Percentiles rank a stretch among this genome's conserved stretches.
phyloP scores from a whole-genome alignment of 2,113 vertebrate species.

The Ammodytes dubius region DNA sequence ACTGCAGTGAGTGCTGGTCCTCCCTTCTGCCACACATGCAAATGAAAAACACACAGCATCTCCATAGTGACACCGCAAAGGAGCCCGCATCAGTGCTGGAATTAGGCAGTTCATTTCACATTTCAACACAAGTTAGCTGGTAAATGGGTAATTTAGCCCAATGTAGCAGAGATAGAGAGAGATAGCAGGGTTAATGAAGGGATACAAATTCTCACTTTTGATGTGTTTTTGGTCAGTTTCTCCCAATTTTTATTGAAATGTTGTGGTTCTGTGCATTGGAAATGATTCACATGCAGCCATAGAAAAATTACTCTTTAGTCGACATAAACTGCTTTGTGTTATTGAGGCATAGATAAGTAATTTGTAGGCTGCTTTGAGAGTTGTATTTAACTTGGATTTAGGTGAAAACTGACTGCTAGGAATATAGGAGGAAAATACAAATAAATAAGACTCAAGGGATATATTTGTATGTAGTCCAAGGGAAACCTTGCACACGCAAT shows the following conservation, averaged over 20 bases:
- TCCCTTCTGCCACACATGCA: conserved; percentile 43
- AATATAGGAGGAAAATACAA: too few species aligned
- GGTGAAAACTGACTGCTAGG: background rate
- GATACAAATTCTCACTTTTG: background rate
- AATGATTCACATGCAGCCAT: background rate
- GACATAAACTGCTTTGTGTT: background rate
- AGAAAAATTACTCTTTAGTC: background rate
- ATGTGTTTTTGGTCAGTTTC: background rate
- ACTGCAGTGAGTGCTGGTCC: background rate
- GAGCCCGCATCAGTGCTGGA: background rate
- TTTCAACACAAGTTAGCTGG: conserved; percentile 14
- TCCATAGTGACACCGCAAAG: conserved; percentile 30
- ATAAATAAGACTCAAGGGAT: too few species aligned
- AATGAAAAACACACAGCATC: conserved; percentile 65
- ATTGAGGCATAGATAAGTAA: background rate
- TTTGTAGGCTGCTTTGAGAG: background rate
- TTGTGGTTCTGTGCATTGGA: background rate
- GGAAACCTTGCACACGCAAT: background rate
- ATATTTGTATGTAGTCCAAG: too few species aligned
- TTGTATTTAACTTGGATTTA: background rate
- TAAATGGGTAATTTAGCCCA: background rate
- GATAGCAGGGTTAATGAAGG: background rate
- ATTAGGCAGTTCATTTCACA: conserved; percentile 37
- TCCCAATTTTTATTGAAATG: too few species aligned
- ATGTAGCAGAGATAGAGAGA: background rate